Percentiles rank a stretch among this genome's conserved stretches.
These are phyloP conservation scores for Laothoe populi DNA, from an alignment of 2,888 invertebrate species.

Conservation along the genomic window DNA sequence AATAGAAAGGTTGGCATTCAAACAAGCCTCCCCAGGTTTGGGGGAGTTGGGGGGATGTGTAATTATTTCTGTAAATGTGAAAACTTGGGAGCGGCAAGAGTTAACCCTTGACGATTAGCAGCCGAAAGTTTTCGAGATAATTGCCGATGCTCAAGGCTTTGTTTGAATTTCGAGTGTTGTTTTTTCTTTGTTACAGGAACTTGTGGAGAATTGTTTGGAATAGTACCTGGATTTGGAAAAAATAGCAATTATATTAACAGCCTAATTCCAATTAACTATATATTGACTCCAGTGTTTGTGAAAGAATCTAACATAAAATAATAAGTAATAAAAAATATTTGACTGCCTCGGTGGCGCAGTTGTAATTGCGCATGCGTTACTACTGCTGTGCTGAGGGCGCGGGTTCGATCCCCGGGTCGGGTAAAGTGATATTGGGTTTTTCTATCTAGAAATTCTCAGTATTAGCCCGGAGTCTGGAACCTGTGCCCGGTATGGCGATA, in stretches of 20 bases:
- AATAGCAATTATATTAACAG: neutral
- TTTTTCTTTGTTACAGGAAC: conserved; percentile 9
- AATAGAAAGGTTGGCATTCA: conserved; percentile 67
- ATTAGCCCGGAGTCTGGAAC: too few species aligned
- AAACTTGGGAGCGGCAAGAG: conserved; percentile 63
- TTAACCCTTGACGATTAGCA: conserved; percentile 72
- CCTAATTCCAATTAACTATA: too few species aligned
- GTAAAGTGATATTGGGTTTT: too few species aligned
- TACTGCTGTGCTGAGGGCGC: too few species aligned
- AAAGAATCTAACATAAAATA: too few species aligned
- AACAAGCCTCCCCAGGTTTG: conserved; percentile 43
- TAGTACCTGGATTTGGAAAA: neutral
- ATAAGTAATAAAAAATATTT: too few species aligned
- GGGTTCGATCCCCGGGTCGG: too few species aligned
- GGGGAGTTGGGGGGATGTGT: conserved; percentile 46
- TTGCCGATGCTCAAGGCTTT: conserved; percentile 49
- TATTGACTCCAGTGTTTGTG: too few species aligned
- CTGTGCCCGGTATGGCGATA: too few species aligned
- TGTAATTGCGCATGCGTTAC: too few species aligned
- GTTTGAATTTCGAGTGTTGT: conserved; percentile 33
- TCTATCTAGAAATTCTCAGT: too few species aligned
- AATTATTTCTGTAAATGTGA: conserved; percentile 81
- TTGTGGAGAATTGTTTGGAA: neutral
- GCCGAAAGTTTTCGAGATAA: conserved; percentile 53
- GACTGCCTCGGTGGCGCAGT: too few species aligned